Base-by-base conservation (phyloP, 1,140 invertebrate genomes). In the Mesaphorura yosii region DNA sequence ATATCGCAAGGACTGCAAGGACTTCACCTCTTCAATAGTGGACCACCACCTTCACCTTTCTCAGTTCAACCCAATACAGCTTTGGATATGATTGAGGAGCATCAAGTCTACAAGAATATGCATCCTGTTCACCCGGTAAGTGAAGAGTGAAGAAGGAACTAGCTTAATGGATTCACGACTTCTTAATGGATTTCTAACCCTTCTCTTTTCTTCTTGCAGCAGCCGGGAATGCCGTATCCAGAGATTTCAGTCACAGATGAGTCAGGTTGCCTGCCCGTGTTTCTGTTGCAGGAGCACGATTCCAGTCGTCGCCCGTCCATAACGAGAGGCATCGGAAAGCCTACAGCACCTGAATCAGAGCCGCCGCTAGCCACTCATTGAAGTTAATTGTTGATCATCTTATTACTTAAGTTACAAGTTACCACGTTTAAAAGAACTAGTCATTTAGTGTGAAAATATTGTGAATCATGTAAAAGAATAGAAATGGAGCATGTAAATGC, bases 231-330 rank as follows among this genome's bases (percentile, higher is more conserved):
- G 25, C 65, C 59, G 27, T 70, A 69, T 64, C 88, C 89, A 1
- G 87, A 90, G 69, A 93, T 93, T 57, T 89, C 85, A 60, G 76
- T 92, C 3, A 92, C 88, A 1, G 89, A 93, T 67, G 86, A 87
- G 53, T 84, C 81, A 20, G 84, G 86, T 68, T 87, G 31, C 77
- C 85, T 49, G 56, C 65, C 39, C 49, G 63, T 56, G 37, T 62
- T 38, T 31, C 48, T 58, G 19, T 48, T 55, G 22, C 77, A 54
- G 76, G 80, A 53, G 78, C 80, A 60, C 76, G 82, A 51, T 28
- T 23, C 56, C 52, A 81, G 76, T 51, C 77, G 81, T 64, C 75
- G 79, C 69, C 86, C 81, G 19, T 86, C 81, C 15, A 88, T 85
- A 55, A 87, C 81, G 14, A 75, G 80, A 48, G 84, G 84, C 2